These are phyloP conservation scores for Catostylus mosaicus DNA, from an alignment of 30 jellyfish, hydroid and myxozoan species.

Conservation along the genomic window DNA sequence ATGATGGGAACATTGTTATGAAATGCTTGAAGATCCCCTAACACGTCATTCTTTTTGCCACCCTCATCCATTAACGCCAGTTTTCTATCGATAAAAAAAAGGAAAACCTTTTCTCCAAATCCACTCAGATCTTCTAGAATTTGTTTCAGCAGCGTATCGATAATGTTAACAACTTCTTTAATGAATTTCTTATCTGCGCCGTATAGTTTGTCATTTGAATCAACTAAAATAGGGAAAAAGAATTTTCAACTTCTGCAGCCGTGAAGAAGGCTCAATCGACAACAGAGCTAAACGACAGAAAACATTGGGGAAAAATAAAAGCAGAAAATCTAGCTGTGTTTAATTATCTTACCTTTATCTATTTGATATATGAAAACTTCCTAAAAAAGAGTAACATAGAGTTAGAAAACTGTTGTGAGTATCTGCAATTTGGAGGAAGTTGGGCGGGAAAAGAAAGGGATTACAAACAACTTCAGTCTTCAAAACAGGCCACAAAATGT, in stretches of 20 bases:
- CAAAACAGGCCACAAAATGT: no score
- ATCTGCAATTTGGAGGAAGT: no score
- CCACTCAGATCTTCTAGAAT: constrained; percentile 59
- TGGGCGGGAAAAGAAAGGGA: no score
- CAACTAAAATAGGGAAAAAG: constrained; percentile 62
- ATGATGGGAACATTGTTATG: no score
- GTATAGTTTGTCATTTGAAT: constrained; percentile 89
- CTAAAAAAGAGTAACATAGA: constrained; percentile 34
- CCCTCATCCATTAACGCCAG: no score
- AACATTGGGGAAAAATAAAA: no score
- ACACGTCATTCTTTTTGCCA: no score
- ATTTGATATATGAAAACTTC: constrained; percentile 65
- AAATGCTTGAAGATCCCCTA: no score
- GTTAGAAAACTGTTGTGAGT: no score
- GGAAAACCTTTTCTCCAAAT: constrained; percentile 69
- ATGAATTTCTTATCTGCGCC: constrained; percentile 89
- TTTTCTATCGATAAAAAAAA: neutral
- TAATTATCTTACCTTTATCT: constrained; percentile 84
- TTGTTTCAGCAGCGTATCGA: constrained; percentile 65
- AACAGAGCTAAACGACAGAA: no score
- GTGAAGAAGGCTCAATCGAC: neutral
- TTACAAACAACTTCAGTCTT: no score
- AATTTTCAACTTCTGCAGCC: neutral
- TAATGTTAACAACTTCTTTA: constrained; percentile 65
- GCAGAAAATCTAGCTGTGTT: no score